These are phyloP conservation scores for Tor tambroides DNA, from an alignment of 2,113 vertebrate genomes.

Conservation along the genomic window DNA sequence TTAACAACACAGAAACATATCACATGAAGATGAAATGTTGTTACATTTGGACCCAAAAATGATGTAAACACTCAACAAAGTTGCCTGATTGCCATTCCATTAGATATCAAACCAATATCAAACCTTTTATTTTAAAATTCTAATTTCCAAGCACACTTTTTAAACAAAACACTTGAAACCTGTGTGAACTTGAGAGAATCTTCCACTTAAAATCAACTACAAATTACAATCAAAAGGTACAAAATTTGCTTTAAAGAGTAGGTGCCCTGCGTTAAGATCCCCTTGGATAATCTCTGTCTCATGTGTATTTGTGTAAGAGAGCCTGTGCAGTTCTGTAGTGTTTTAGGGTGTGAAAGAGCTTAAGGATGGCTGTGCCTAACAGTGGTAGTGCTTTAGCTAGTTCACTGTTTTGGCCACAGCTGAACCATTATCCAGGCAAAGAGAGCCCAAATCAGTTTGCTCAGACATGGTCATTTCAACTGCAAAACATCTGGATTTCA, in stretches of 20 bases:
- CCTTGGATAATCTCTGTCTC: background rate
- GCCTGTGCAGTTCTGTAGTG: background rate
- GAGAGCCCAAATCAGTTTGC: constrained; percentile 26
- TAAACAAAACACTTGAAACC: background rate
- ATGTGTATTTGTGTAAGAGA: background rate
- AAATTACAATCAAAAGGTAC: background rate
- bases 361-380: constrained; percentile 52
- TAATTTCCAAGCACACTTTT: background rate
- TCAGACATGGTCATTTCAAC: constrained; percentile 49
- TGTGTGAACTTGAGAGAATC: background rate
- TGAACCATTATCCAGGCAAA: constrained; percentile 61
- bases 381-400: constrained; percentile 27
- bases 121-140: background rate
- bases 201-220: too few species aligned
- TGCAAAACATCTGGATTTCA: constrained; percentile 43
- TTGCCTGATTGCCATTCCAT: background rate
- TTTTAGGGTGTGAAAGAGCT: constrained; percentile 13
- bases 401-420: constrained; percentile 59
- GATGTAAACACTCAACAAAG: background rate
- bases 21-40: background rate
- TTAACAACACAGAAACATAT: background rate
- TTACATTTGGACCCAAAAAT: background rate
- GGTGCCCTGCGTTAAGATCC: too few species aligned
- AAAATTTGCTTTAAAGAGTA: background rate
- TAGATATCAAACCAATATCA: background rate